Evolutionary conservation across 2,113 vertebrate genomes (phyloP).

Genomic region (Hydrochoerus hydrochaeris): DNA sequence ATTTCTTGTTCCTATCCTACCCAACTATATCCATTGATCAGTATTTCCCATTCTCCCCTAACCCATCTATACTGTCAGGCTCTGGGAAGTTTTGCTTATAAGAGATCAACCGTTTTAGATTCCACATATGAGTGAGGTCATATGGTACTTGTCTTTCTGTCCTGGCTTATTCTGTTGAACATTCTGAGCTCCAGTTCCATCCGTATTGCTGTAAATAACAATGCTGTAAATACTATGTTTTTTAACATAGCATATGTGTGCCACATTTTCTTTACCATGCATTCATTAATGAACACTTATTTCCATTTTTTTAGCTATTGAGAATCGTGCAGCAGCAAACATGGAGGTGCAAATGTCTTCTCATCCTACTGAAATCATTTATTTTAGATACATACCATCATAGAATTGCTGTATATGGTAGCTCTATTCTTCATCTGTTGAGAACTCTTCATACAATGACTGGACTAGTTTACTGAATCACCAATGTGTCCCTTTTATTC

Average conservation of each 20-base stretch:
- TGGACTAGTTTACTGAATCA: background rate
- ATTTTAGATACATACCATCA: background rate
- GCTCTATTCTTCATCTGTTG: background rate
- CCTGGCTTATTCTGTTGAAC: too few relatives aligned
- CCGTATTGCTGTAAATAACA: background rate
- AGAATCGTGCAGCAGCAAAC: background rate
- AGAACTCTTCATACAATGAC: background rate
- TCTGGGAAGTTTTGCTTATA: background rate
- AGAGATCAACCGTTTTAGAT: background rate
- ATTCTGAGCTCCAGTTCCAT: background rate
- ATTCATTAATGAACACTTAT: background rate
- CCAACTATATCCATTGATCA: too few relatives aligned
- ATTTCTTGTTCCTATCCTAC: background rate
- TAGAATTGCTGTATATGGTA: background rate
- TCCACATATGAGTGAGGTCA: background rate
- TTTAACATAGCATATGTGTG: background rate
- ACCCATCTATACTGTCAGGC: background rate
- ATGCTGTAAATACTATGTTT: background rate
- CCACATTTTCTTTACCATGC: background rate
- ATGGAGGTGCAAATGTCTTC: background rate
- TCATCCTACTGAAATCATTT: background rate
- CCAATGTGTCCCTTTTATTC: background rate
- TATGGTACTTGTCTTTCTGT: background rate
- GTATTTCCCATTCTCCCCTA: background rate
- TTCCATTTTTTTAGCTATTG: too few relatives aligned